Percentiles rank a stretch among this genome's conserved stretches.
phyloP scores from a whole-genome alignment of 2,888 invertebrate genomes.

The Thecophora atra region DNA sequence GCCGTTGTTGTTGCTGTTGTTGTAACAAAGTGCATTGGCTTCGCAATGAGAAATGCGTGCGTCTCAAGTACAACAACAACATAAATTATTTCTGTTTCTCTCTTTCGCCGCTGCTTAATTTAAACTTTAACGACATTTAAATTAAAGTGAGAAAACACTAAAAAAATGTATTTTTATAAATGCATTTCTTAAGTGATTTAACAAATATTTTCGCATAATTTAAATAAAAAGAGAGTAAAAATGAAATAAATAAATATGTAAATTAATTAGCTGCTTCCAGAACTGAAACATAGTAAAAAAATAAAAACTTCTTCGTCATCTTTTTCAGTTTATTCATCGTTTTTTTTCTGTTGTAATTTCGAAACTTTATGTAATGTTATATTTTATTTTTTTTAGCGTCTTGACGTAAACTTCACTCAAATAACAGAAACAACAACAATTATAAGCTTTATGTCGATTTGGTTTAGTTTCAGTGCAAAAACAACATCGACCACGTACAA shows the following conservation, averaged over 20 bases:
- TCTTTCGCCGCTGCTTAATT: background rate
- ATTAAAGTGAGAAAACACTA: background rate
- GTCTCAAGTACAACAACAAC: conserved; percentile 12
- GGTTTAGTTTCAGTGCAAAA: conserved; percentile 23
- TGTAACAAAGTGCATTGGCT: conserved; percentile 1
- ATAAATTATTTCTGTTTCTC: background rate
- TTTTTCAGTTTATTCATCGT: background rate
- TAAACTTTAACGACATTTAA: background rate
- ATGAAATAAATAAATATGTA: no score
- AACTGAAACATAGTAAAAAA: no score
- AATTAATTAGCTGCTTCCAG: no score
- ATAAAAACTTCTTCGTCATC: background rate
- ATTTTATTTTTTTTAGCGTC: no score
- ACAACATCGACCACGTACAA: conserved; percentile 8
- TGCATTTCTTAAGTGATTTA: background rate
- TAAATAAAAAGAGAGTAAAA: conserved; percentile 7
- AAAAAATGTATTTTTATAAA: conserved; percentile 7
- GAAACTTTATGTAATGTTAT: background rate
- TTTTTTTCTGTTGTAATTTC: background rate
- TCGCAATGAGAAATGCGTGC: background rate
- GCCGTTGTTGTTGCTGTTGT: background rate
- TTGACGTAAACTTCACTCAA: no score
- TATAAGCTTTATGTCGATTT: conserved; percentile 22
- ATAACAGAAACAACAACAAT: background rate
- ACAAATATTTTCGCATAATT: background rate